Percentiles rank a stretch among this genome's conserved stretches.
Evolutionary conservation across 2,797 vertebrate species (phyloP).

Genomic region (Naso thynnoides): DNA sequence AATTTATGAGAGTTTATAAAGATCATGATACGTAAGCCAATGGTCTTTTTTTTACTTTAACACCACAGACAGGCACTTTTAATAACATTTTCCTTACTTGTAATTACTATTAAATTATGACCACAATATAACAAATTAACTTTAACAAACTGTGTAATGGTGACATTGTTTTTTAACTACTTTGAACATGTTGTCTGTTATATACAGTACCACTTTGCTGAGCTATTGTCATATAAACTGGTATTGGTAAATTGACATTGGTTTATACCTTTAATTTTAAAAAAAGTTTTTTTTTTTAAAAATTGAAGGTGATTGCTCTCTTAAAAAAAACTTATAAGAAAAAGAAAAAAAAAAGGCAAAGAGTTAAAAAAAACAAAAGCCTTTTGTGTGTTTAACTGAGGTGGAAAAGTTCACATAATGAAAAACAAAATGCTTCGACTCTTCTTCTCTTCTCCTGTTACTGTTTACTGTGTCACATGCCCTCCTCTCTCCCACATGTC

Average conservation of each 20-base stretch:
- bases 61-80: background rate
- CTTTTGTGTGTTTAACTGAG: background rate
- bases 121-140: too few relatives aligned
- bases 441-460: too few relatives aligned
- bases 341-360: too few relatives aligned
- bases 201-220: background rate
- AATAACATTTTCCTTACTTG: background rate
- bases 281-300: too few relatives aligned
- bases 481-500: too few relatives aligned
- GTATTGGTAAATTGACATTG: background rate
- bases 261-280: background rate
- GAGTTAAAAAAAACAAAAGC: background rate
- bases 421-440: background rate
- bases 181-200: background rate
- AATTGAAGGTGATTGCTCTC: too few relatives aligned
- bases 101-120: background rate
- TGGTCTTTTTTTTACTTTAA: background rate
- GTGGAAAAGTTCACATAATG: background rate
- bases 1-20: background rate
- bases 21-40: background rate
- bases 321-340: too few relatives aligned
- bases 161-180: background rate
- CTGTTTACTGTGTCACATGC: too few relatives aligned
- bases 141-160: background rate
- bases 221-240: background rate